Percentiles rank a stretch among this genome's conserved stretches.
Conservation (phyloP, 1,140 invertebrate species). For the Chironomus tepperi region DNA sequence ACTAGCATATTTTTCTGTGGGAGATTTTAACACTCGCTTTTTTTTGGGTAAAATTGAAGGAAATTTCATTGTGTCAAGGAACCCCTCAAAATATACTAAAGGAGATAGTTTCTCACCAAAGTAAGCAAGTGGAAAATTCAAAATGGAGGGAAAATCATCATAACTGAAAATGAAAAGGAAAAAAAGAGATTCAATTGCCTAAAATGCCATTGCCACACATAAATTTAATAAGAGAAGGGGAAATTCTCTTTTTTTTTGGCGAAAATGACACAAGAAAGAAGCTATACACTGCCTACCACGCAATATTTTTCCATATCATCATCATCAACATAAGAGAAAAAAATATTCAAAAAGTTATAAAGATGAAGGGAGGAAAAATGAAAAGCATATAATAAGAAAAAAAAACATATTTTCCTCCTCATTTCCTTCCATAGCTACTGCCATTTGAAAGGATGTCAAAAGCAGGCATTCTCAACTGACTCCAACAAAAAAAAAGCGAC, state of each 20-base stretch:
- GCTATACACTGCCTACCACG: constrained; percentile 8
- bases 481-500: not conserved
- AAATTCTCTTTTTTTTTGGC: not conserved
- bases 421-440: constrained; percentile 17
- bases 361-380: not conserved
- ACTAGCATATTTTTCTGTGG: not conserved
- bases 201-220: constrained; percentile 16
- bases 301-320: constrained; percentile 8
- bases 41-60: too few relatives aligned
- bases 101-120: not conserved
- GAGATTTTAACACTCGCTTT: not conserved
- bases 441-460: constrained; percentile 23
- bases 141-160: constrained; percentile 11
- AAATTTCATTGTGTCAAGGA: too few relatives aligned
- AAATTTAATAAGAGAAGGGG: not conserved
- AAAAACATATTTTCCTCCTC: constrained; percentile 22
- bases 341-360: not conserved
- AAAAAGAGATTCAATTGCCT: not conserved
- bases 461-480: constrained; percentile 12
- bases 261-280: constrained; percentile 20
- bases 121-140: too few relatives aligned
- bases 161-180: not conserved
- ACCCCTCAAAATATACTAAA: not conserved
- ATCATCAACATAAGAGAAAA: not conserved
- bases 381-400: constrained; percentile 11